A percentile compares a stretch with the other conserved stretches of the same genome.
These are phyloP conservation scores for Chrosomus eos DNA, from an alignment of 2,797 vertebrate species.

Conservation along the genomic window DNA sequence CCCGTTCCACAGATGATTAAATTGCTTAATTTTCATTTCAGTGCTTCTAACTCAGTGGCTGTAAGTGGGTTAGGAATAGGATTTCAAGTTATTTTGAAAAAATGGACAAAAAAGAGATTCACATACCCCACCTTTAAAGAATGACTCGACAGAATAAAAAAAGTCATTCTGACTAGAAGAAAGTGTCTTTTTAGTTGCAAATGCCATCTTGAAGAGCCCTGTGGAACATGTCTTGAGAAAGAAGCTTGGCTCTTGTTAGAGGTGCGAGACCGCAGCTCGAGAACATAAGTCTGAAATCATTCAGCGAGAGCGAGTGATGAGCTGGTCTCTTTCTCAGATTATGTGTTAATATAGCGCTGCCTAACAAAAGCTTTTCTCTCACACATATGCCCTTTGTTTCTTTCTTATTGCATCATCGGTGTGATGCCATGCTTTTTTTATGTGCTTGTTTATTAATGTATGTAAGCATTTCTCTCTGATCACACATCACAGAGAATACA, in stretches of 20 bases:
- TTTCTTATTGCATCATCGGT: conserved; percentile 81
- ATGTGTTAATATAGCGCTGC: conserved; percentile 72
- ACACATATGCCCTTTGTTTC: conserved; percentile 67
- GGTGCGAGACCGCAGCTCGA: conserved; percentile 1
- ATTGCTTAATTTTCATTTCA: too few species aligned
- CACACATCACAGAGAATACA: conserved; percentile 79
- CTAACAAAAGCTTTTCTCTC: conserved; percentile 60
- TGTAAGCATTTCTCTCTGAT: conserved; percentile 77
- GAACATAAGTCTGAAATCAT: conserved; percentile 18
- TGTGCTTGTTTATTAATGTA: conserved; percentile 78
- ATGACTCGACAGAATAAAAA: conserved; percentile 22
- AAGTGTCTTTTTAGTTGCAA: conserved; percentile 34
- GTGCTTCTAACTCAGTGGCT: too few species aligned
- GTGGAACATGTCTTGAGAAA: conserved; percentile 10
- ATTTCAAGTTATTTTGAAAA: too few species aligned
- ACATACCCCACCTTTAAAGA: too few species aligned
- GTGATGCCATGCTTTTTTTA: conserved; percentile 63
- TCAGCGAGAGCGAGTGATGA: conserved; percentile 42
- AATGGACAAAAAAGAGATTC: too few species aligned
- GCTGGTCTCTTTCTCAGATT: conserved; percentile 61
- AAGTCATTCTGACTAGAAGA: not conserved
- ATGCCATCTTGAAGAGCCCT: conserved; percentile 20
- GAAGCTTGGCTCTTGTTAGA: conserved; percentile 35
- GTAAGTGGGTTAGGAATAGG: too few species aligned
- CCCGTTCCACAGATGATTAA: too few species aligned